Conservation (phyloP, 2,888 invertebrate species). For the Diarsia rubi region DNA sequence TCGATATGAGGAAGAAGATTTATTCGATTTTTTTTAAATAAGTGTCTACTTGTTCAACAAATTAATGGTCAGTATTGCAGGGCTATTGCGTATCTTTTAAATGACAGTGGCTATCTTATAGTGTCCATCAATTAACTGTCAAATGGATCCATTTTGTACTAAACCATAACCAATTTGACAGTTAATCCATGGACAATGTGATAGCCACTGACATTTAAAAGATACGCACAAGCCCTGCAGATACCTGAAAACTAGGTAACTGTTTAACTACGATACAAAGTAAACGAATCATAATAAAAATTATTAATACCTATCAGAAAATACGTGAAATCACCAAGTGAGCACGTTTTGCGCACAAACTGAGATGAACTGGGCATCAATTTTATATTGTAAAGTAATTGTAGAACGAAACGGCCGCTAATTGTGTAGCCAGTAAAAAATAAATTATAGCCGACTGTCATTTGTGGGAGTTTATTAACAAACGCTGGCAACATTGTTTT, state of each 20-base stretch:
- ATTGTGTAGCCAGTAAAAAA: constrained; percentile 75
- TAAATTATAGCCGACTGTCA: constrained; percentile 76
- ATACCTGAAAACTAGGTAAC: not conserved
- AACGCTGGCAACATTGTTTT: constrained; percentile 73
- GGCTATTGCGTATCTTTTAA: too few species aligned
- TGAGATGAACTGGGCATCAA: constrained; percentile 65
- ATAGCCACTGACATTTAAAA: too few species aligned
- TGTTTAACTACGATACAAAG: constrained; percentile 41
- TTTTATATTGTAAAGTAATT: constrained; percentile 78
- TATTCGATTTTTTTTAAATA: not conserved
- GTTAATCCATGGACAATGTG: too few species aligned
- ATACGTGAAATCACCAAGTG: constrained; percentile 50
- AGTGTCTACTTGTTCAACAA: not conserved
- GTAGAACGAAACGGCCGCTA: constrained; percentile 70
- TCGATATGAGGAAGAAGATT: not conserved
- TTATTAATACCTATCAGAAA: constrained; percentile 67
- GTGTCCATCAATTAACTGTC: too few species aligned
- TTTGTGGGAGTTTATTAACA: constrained; percentile 66
- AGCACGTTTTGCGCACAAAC: constrained; percentile 61
- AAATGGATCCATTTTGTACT: too few species aligned
- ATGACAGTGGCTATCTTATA: too few species aligned
- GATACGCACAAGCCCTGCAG: too few species aligned
- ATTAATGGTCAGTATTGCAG: too few species aligned
- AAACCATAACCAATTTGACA: too few species aligned
- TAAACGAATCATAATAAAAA: constrained; percentile 60